A percentile compares a stretch with the other conserved stretches of the same genome.
Evolutionary conservation across 1,140 invertebrate genomes (phyloP).

Genomic region (Zaprionus vittiger): DNA sequence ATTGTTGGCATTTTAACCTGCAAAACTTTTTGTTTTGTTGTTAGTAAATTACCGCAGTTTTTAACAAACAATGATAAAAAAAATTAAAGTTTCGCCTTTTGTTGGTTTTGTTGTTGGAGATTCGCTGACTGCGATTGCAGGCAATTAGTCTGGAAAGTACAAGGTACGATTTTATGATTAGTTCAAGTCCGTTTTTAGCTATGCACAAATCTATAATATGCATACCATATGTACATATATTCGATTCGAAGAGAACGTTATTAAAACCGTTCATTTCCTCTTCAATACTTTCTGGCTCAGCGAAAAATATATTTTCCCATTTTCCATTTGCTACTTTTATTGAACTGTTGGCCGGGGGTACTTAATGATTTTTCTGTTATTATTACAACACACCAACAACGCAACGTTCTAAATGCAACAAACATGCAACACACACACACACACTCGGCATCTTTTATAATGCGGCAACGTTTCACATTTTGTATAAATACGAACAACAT

Average conservation of each 20-base stretch:
- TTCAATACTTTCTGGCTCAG: constrained; percentile 1
- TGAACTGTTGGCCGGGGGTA: constrained; percentile 34
- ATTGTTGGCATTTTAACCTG: constrained; percentile 54
- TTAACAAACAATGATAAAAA: constrained; percentile 78
- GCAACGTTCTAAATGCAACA: constrained; percentile 22
- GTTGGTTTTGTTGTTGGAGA: constrained; percentile 28
- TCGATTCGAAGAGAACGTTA: neutral
- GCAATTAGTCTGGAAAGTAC: constrained; percentile 71
- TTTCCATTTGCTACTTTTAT: constrained; percentile 30
- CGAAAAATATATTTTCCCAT: constrained; percentile 7
- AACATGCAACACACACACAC: constrained; percentile 1
- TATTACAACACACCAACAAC: constrained; percentile 26
- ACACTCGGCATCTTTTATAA: constrained; percentile 33
- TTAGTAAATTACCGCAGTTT: constrained; percentile 81
- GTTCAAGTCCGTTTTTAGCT: neutral
- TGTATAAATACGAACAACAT: constrained; percentile 46
- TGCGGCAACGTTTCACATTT: constrained; percentile 45
- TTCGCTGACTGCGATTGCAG: constrained; percentile 46
- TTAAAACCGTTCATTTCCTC: constrained; percentile 5
- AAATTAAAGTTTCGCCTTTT: constrained; percentile 66
- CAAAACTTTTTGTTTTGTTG: constrained; percentile 56
- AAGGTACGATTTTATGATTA: constrained; percentile 16
- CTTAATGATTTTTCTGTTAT: constrained; percentile 49
- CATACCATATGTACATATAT: neutral
- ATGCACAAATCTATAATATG: neutral